Conservation (phyloP, 2,113 vertebrate species). For the Xiphophorus maculatus region DNA sequence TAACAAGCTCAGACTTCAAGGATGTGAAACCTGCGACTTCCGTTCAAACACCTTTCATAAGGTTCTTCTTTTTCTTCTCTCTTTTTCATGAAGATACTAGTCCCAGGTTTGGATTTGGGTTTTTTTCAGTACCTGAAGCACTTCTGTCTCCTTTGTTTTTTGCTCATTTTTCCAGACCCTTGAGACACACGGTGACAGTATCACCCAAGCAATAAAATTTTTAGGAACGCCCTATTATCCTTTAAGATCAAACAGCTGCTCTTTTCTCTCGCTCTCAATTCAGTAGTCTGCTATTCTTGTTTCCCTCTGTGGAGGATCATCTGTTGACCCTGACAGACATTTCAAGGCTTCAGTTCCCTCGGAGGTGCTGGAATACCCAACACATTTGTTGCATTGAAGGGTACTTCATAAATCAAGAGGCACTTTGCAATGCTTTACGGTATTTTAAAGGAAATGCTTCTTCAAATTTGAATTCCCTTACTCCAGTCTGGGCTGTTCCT, state of each 20-base stretch:
- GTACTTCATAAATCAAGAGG: not conserved
- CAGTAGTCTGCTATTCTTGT: conserved; percentile 27
- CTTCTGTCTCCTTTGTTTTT: not conserved
- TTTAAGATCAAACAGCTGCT: conserved; percentile 34
- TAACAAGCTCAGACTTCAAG: conserved; percentile 11
- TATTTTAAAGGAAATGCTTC: not conserved
- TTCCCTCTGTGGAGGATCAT: not conserved
- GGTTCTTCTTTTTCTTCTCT: not conserved
- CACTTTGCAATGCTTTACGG: not conserved
- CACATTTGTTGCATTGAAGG: not conserved
- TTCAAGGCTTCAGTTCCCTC: not conserved
- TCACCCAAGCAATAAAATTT: conserved; percentile 8
- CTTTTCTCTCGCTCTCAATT: conserved; percentile 22
- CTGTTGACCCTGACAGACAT: conserved; percentile 17
- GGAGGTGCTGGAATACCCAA: conserved; percentile 2
- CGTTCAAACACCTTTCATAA: conserved; percentile 31
- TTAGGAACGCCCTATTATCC: not conserved
- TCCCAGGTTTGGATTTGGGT: not conserved
- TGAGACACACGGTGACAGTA: not conserved
- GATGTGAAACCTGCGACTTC: conserved; percentile 6
- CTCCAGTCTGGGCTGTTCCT: not conserved
- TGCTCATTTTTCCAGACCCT: not conserved
- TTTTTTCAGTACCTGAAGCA: conserved; percentile 11
- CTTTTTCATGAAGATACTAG: conserved; percentile 7
- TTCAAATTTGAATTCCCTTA: not conserved